These are phyloP conservation scores for Protula sp. DNA, from an alignment of 2,888 invertebrate species.

Conservation along the genomic window DNA sequence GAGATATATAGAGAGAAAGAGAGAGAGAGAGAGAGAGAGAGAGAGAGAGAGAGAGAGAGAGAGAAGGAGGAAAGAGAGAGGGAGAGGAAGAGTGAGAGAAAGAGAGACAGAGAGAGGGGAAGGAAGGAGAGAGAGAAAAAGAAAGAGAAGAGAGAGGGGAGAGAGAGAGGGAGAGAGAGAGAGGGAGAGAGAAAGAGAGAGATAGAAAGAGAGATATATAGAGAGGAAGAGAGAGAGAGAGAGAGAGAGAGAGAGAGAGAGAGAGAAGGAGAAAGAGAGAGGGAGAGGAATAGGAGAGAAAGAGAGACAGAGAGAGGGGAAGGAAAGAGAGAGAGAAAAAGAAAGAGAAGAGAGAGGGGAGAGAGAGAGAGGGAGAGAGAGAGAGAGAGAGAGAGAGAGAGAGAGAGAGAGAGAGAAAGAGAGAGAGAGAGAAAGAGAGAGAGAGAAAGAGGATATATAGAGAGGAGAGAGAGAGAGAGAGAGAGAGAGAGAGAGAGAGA, in stretches of 20 bases:
- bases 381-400: conserved; percentile 1
- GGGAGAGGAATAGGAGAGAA: too few species aligned
- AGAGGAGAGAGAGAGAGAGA: background rate
- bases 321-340: background rate
- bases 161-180: background rate
- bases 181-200: too few species aligned
- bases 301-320: too few species aligned
- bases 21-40: background rate
- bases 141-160: background rate
- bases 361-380: background rate
- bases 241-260: background rate
- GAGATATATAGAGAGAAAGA: background rate
- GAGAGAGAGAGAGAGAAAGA: background rate
- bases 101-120: too few species aligned
- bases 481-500: background rate
- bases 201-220: too few species aligned
- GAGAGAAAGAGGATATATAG: background rate
- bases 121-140: too few species aligned
- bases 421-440: background rate
- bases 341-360: background rate
- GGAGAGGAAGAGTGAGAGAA: too few species aligned
- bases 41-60: background rate
- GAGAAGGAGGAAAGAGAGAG: background rate
- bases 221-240: too few species aligned
- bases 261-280: background rate